Conservation (phyloP, 2,113 vertebrate species). For the Aspiorhynchus laticeps region DNA sequence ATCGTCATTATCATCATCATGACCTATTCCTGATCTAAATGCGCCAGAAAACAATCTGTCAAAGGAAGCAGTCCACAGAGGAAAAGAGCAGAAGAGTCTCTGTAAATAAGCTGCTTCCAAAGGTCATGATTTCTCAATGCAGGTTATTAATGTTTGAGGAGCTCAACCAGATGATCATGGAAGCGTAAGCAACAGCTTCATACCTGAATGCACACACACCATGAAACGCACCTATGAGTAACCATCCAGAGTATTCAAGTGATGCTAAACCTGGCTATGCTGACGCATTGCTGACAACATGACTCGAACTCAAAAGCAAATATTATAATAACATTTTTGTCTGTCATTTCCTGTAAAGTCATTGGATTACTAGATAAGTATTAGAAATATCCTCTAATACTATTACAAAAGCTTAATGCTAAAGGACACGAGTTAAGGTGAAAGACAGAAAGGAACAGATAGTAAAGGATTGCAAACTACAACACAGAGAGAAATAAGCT, state of each 20-base stretch:
- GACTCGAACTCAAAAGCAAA: not conserved
- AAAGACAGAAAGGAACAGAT: no score
- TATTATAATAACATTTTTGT: not conserved
- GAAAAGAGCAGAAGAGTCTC: not conserved
- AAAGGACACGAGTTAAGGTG: not conserved
- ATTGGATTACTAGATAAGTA: not conserved
- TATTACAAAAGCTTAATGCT: not conserved
- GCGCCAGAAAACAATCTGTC: not conserved
- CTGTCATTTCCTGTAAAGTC: not conserved
- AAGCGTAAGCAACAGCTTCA: constrained; percentile 22
- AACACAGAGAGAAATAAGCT: not conserved
- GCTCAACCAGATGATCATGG: not conserved
- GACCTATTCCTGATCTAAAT: not conserved
- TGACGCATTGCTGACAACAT: not conserved
- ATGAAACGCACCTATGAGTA: not conserved
- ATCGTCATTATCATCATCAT: not conserved
- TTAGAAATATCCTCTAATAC: not conserved
- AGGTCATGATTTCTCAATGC: constrained; percentile 12
- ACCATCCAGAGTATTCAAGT: not conserved
- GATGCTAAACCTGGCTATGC: not conserved
- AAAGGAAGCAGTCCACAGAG: not conserved
- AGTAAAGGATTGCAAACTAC: not conserved
- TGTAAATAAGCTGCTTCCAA: constrained; percentile 26
- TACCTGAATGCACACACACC: not conserved
- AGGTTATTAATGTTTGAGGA: constrained; percentile 31